Conservation (phyloP, 2,113 vertebrate species). For the Odontophorus gujanensis region DNA sequence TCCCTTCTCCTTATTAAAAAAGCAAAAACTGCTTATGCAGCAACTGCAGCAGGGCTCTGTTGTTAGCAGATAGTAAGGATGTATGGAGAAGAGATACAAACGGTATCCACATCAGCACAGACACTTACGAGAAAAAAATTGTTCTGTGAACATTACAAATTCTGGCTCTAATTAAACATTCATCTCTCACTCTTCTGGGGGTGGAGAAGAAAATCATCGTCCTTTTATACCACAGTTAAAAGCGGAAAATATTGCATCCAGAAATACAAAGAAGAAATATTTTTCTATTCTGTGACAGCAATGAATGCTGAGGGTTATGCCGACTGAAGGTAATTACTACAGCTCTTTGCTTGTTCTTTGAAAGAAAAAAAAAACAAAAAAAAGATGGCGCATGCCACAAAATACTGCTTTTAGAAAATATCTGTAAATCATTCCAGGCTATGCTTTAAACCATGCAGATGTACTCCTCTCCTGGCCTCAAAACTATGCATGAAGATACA, state of each 20-base stretch:
- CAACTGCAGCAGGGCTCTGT: conserved; percentile 74
- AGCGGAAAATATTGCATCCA: conserved; percentile 64
- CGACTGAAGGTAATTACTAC: conserved; percentile 64
- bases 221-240: conserved; percentile 60
- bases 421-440: conserved; percentile 2
- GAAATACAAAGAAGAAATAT: conserved; percentile 59
- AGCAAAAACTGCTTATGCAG: conserved; percentile 85
- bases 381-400: not conserved
- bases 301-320: conserved; percentile 29
- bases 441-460: not conserved
- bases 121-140: conserved; percentile 57
- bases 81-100: conserved; percentile 59
- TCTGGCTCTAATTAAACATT: conserved; percentile 67
- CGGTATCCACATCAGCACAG: not conserved
- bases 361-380: not conserved
- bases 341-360: conserved; percentile 1
- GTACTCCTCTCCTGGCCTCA: not conserved
- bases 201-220: conserved; percentile 60
- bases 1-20: conserved; percentile 75
- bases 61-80: conserved; percentile 67
- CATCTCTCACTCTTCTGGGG: conserved; percentile 45
- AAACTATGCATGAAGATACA: fast-evolving
- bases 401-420: conserved; percentile 9
- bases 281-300: conserved; percentile 64
- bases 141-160: conserved; percentile 64